Percentiles rank a stretch among this genome's conserved stretches.
Evolutionary conservation across 1,140 invertebrate genomes (phyloP).

Genomic region (Drosophila mauritiana): DNA sequence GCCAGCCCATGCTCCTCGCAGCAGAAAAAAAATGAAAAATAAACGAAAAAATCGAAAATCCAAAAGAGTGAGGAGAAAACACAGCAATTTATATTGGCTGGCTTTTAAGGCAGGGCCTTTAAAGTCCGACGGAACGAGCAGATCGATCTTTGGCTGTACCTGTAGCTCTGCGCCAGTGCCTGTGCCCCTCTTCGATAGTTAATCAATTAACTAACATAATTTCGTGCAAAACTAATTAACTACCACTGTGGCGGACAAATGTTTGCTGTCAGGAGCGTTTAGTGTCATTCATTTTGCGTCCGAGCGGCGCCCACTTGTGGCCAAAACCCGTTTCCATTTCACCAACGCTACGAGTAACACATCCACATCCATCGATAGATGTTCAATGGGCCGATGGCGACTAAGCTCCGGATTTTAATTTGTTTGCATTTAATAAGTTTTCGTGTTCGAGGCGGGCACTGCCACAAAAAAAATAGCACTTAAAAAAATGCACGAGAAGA

Average conservation of each 20-base stretch:
- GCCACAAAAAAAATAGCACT: neutral
- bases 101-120: slow-evolving; percentile 61
- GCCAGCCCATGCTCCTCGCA: slow-evolving; percentile 29
- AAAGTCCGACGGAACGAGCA: slow-evolving; percentile 12
- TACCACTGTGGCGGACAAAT: slow-evolving; percentile 66
- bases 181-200: slow-evolving; percentile 46
- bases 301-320: slow-evolving; percentile 66
- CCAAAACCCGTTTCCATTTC: slow-evolving; percentile 50
- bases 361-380: slow-evolving; percentile 7
- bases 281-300: slow-evolving; percentile 75
- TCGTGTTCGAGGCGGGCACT: slow-evolving; percentile 26
- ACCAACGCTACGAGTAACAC: neutral
- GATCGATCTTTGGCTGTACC: slow-evolving; percentile 16
- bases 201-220: slow-evolving; percentile 82
- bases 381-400: slow-evolving; percentile 20
- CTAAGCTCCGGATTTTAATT: slow-evolving; percentile 49
- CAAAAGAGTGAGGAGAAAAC: slow-evolving; percentile 13
- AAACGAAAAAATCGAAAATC: neutral
- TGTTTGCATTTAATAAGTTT: slow-evolving; percentile 62
- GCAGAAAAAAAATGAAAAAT: neutral
- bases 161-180: slow-evolving; percentile 6
- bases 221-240: slow-evolving; percentile 82
- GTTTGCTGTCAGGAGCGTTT: slow-evolving; percentile 77
- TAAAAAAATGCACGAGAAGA: neutral
- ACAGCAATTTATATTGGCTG: slow-evolving; percentile 56